Percentiles rank a stretch among this genome's conserved stretches.
Conservation (phyloP, 2,113 vertebrate genomes). For the Cavia porcellus region DNA sequence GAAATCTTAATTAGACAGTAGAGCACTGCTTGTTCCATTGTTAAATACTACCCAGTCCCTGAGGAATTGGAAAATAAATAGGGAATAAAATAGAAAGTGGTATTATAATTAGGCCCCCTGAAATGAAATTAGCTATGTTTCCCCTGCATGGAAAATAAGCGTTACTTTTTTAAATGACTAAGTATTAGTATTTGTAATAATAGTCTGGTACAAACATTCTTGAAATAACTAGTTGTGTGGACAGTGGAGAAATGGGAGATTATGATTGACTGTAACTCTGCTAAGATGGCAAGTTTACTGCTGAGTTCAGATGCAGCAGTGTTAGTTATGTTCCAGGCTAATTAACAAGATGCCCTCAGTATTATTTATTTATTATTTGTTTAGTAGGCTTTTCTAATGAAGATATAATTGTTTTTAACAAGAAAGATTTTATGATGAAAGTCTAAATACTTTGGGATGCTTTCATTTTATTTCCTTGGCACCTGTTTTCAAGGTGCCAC, state of each 20-base stretch:
- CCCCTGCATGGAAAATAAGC: slow-evolving; percentile 65
- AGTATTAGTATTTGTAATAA: slow-evolving; percentile 76
- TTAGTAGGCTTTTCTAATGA: slow-evolving; percentile 72
- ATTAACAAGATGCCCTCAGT: slow-evolving; percentile 80
- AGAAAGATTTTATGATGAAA: slow-evolving; percentile 59
- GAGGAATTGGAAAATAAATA: slow-evolving; percentile 81
- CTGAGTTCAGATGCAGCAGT: slow-evolving; percentile 60
- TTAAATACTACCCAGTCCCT: slow-evolving; percentile 84
- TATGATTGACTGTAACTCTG: slow-evolving; percentile 62
- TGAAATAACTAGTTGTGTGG: slow-evolving; percentile 59
- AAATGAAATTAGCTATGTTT: slow-evolving; percentile 82
- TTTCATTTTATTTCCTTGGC: slow-evolving; percentile 69
- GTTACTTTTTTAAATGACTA: slow-evolving; percentile 79
- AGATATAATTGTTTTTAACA: slow-evolving; percentile 75
- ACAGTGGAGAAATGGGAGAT: slow-evolving; percentile 49
- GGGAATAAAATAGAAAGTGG: slow-evolving; percentile 80
- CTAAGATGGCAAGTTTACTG: slow-evolving; percentile 80
- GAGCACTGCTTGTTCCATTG: slow-evolving; percentile 84
- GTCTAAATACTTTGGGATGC: slow-evolving; percentile 60
- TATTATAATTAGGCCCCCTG: slow-evolving; percentile 85
- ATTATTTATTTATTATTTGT: slow-evolving; percentile 74
- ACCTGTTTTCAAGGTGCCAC: slow-evolving; percentile 60
- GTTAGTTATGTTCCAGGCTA: slow-evolving; percentile 70
- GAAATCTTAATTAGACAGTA: slow-evolving; percentile 88
- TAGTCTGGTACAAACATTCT: slow-evolving; percentile 61